These are phyloP conservation scores for Sebastiscus tertius DNA, from an alignment of 2,797 vertebrate genomes.

Conservation along the genomic window DNA sequence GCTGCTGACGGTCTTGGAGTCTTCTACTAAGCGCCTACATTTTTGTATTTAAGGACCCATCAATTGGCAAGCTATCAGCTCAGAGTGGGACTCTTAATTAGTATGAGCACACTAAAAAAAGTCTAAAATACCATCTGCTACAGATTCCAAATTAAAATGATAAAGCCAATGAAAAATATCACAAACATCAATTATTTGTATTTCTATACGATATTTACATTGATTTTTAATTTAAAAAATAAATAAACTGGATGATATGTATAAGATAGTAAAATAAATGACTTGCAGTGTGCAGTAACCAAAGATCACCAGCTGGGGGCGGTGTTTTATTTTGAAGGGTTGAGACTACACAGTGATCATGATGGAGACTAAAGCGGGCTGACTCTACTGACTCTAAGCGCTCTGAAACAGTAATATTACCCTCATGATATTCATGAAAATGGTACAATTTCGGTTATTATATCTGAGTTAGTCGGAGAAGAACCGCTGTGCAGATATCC, in stretches of 20 bases:
- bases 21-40: not conserved
- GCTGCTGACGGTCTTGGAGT: too few species aligned
- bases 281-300: not conserved
- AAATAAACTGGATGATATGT: not conserved
- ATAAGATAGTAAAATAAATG: not conserved
- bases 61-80: not conserved
- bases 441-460: rapidly evolving
- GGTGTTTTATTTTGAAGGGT: not conserved
- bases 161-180: not conserved
- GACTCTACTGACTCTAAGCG: not conserved
- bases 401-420: not conserved
- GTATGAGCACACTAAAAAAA: not conserved
- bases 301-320: conserved; percentile 34
- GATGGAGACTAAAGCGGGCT: too few species aligned
- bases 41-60: not conserved
- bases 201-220: not conserved
- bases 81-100: not conserved
- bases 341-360: not conserved
- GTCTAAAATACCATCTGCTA: not conserved
- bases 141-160: not conserved
- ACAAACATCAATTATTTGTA: not conserved
- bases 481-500: not conserved
- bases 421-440: not conserved
- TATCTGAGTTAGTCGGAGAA: not conserved
- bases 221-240: too few species aligned